phyloP scores from a whole-genome alignment of 2,113 vertebrate species.

The Cacatua alba region DNA sequence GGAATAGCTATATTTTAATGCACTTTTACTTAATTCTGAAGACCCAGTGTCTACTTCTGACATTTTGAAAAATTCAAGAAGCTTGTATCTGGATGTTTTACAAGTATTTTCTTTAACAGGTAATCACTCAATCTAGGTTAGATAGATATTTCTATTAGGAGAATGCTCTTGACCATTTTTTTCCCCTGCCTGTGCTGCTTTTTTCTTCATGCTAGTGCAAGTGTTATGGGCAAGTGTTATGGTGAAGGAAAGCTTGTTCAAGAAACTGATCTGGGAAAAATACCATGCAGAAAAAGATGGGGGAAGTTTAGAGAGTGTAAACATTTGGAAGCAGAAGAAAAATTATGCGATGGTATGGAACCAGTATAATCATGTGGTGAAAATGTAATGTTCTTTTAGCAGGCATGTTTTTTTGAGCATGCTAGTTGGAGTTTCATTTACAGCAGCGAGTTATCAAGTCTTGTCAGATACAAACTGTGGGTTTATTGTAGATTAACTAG shows the following conservation, averaged over 20 bases:
- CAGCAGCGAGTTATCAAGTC: constrained; percentile 2
- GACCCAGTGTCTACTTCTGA: background rate
- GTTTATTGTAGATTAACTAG: constrained; percentile 25
- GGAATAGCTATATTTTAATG: background rate
- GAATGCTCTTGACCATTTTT: background rate
- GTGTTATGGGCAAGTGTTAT: background rate
- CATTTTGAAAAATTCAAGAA: background rate
- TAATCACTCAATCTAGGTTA: background rate
- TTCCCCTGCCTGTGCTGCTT: background rate
- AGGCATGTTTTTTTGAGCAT: background rate
- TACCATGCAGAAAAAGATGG: background rate
- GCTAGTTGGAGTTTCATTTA: constrained; percentile 3
- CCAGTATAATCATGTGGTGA: background rate
- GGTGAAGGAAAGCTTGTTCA: background rate
- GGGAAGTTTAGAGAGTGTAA: background rate
- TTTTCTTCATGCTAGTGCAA: background rate
- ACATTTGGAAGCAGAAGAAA: background rate
- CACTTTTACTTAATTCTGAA: background rate
- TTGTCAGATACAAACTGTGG: constrained; percentile 45
- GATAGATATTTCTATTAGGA: background rate
- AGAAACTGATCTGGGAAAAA: background rate
- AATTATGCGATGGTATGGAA: background rate
- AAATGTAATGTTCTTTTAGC: constrained; percentile 33
- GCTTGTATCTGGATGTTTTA: background rate
- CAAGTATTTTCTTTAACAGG: background rate